A percentile compares a stretch with the other conserved stretches of the same genome.
phyloP scores from a whole-genome alignment of 2,113 vertebrate species.

The Alethe diademata region DNA sequence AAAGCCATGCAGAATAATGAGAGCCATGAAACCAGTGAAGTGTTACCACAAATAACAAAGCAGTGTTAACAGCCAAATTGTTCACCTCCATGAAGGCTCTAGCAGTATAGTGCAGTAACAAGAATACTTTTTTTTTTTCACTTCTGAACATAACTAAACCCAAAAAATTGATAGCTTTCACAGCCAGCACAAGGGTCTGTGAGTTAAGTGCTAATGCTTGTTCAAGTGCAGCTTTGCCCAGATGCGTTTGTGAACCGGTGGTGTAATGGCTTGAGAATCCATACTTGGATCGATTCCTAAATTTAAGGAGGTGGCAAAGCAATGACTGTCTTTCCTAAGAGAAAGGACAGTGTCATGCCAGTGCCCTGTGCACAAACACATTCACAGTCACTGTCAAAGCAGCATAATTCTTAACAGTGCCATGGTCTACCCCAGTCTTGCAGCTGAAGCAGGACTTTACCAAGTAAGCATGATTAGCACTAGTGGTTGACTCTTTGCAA shows the following conservation, averaged over 20 bases:
- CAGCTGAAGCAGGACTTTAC: background rate
- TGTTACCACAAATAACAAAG: background rate
- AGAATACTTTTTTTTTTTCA: background rate
- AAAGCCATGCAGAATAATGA: constrained; percentile 4
- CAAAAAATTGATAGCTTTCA: background rate
- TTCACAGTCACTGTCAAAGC: background rate
- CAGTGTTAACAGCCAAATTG: background rate
- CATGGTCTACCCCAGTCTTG: background rate
- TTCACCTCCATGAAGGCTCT: background rate
- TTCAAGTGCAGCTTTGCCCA: background rate
- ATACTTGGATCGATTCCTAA: background rate
- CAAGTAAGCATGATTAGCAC: background rate
- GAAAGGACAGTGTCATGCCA: background rate
- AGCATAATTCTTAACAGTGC: background rate
- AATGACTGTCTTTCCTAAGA: background rate
- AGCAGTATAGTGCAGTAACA: background rate
- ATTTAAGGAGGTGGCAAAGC: background rate
- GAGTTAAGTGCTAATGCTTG: constrained; percentile 7
- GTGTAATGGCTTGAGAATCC: background rate
- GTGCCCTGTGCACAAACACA: background rate
- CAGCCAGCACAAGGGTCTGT: background rate
- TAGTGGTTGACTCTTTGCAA: background rate
- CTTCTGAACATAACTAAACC: background rate
- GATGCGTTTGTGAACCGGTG: rapidly evolving
- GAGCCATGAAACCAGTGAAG: background rate